Evolutionary conservation across 2,113 vertebrate species (phyloP).

Genomic region (Mastomys coucha): DNA sequence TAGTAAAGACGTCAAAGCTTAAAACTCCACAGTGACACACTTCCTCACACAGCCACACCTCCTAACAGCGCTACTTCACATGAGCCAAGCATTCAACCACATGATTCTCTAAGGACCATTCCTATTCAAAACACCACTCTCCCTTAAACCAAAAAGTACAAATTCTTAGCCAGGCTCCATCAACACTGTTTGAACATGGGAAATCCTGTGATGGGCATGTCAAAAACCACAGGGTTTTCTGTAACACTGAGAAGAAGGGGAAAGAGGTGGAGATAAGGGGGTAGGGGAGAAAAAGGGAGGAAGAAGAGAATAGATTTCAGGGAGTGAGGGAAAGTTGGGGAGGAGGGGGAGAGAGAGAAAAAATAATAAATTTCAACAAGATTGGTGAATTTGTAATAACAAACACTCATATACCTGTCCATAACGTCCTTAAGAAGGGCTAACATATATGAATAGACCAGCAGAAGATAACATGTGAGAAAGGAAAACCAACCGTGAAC

Average conservation of each 20-base stretch:
- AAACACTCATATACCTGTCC: not conserved
- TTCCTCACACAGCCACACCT: no score
- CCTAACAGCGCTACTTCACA: no score
- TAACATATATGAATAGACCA: not conserved
- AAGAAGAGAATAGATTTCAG: no score
- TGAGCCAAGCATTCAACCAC: no score
- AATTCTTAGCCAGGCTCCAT: not conserved
- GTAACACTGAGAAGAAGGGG: not conserved
- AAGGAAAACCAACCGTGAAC: not conserved
- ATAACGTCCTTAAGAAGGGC: not conserved
- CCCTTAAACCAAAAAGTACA: not conserved
- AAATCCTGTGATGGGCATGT: not conserved
- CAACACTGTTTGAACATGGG: not conserved
- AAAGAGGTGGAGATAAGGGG: not conserved
- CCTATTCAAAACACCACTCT: no score
- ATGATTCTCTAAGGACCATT: no score
- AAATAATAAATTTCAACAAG: not conserved
- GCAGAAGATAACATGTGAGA: not conserved
- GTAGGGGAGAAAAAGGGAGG: no score
- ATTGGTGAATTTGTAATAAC: not conserved
- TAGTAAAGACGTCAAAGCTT: no score
- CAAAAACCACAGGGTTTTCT: not conserved
- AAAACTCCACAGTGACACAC: no score
- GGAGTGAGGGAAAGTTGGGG: no score
- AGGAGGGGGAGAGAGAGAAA: no score